A percentile compares a stretch with the other conserved stretches of the same genome.
Conservation (phyloP, 2,113 vertebrate species). For the Conger conger region DNA sequence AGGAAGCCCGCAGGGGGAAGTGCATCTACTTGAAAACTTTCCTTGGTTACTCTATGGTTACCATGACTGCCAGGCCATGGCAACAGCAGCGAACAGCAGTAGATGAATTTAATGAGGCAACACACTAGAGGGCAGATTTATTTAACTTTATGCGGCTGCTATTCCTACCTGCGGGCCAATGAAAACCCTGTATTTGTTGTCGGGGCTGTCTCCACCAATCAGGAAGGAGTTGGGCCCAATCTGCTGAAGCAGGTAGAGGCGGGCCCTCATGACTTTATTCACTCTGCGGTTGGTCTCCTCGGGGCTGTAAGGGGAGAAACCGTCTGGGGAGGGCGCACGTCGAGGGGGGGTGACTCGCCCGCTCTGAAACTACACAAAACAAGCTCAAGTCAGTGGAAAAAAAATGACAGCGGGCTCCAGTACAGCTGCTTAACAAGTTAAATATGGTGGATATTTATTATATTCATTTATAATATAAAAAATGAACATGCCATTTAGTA, state of each 20-base stretch:
- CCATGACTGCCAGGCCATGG: not conserved
- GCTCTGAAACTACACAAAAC: slow-evolving; percentile 77
- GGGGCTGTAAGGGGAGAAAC: slow-evolving; percentile 84
- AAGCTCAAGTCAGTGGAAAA: not conserved
- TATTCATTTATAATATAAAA: no score
- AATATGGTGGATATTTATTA: no score
- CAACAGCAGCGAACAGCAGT: not conserved
- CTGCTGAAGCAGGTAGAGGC: slow-evolving; percentile 84
- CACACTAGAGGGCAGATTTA: not conserved
- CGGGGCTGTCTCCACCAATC: slow-evolving; percentile 86
- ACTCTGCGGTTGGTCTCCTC: slow-evolving; percentile 85
- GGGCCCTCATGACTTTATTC: slow-evolving; percentile 87
- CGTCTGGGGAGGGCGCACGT: slow-evolving; percentile 85
- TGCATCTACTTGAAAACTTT: not conserved
- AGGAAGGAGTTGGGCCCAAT: slow-evolving; percentile 89
- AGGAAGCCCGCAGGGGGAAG: slow-evolving; percentile 12
- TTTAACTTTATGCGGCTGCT: not conserved
- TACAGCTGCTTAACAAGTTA: not conserved
- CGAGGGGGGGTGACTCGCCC: slow-evolving; percentile 83
- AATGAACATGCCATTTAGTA: not conserved
- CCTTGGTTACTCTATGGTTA: not conserved
- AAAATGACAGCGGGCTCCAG: not conserved
- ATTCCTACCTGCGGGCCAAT: slow-evolving; percentile 82
- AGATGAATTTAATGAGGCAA: not conserved
- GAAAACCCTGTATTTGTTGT: slow-evolving; percentile 90